A percentile compares a stretch with the other conserved stretches of the same genome.
Conservation (phyloP, 2,888 invertebrate genomes). For the Parnassius mnemosyne region DNA sequence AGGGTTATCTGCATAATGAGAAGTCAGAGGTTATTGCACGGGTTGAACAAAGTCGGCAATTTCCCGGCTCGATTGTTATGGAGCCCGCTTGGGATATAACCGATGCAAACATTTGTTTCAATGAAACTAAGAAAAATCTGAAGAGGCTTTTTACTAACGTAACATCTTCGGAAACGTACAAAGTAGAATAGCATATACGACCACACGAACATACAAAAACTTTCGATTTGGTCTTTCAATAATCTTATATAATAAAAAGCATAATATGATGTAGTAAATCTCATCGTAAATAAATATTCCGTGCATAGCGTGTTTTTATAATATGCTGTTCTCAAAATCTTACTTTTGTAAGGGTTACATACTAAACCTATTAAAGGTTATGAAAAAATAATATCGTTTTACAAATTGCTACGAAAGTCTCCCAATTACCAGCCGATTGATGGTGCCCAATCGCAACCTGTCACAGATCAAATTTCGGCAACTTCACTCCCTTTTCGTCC, state of each 20-base stretch:
- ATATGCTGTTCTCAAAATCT: too few species aligned
- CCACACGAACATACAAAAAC: too few species aligned
- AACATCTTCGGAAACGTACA: conserved; percentile 1
- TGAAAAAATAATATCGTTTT: conserved; percentile 52
- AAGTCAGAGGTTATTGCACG: conserved; percentile 68
- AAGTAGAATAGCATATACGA: too few species aligned
- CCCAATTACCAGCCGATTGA: conserved; percentile 74
- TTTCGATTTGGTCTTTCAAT: too few species aligned
- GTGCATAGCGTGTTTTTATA: too few species aligned
- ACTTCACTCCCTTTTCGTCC: conserved; percentile 59
- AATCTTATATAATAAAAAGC: too few species aligned
- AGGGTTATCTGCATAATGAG: conserved; percentile 71
- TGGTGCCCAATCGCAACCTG: conserved; percentile 59
- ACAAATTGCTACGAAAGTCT: conserved; percentile 58
- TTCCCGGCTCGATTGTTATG: conserved; percentile 70
- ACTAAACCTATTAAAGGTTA: conserved; percentile 28
- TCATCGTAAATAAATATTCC: too few species aligned
- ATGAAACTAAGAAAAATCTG: conserved; percentile 31
- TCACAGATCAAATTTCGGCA: conserved; percentile 71
- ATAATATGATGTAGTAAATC: too few species aligned
- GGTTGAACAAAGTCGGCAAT: conserved; percentile 66
- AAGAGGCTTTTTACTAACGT: conserved; percentile 12
- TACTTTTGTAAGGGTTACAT: conserved; percentile 11
- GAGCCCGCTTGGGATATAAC: conserved; percentile 42
- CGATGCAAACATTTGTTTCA: conserved; percentile 54